phyloP scores from a whole-genome alignment of 2,888 invertebrate genomes.

The Lithophane semibrunnea region DNA sequence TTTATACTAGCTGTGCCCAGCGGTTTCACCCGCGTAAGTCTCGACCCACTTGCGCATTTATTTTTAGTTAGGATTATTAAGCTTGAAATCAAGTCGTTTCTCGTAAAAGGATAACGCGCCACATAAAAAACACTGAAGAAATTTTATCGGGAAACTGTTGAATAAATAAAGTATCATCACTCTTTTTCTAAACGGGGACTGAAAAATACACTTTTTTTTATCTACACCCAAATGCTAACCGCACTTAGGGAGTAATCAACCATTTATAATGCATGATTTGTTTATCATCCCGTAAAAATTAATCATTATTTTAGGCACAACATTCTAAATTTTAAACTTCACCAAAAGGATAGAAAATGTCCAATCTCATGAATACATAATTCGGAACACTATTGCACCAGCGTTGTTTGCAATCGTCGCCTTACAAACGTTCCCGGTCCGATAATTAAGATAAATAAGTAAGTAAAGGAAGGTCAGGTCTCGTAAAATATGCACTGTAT shows the following conservation, averaged over 20 bases:
- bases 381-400: constrained; percentile 60
- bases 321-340: constrained; percentile 1
- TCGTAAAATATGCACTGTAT: constrained; percentile 89
- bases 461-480: constrained; percentile 67
- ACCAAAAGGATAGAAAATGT: constrained; percentile 39
- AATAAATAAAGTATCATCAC: constrained; percentile 61
- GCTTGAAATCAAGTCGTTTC: constrained; percentile 17
- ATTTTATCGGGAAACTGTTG: constrained; percentile 44
- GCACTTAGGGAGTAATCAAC: constrained; percentile 36
- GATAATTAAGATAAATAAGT: constrained; percentile 69
- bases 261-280: constrained; percentile 29
- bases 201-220: constrained; percentile 32
- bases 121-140: constrained; percentile 43
- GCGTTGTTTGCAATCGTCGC: constrained; percentile 62
- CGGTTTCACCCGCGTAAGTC: no score
- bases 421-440: constrained; percentile 60
- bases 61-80: background rate
- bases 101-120: constrained; percentile 11
- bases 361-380: constrained; percentile 58
- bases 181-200: constrained; percentile 55
- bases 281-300: constrained; percentile 23
- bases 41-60: no score
- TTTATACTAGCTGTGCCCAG: background rate
- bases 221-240: constrained; percentile 28
- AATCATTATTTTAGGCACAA: background rate